Percentiles rank a stretch among this genome's conserved stretches.
phyloP scores from a whole-genome alignment of 2,888 invertebrate species.

The Nephrotoma flavescens region DNA sequence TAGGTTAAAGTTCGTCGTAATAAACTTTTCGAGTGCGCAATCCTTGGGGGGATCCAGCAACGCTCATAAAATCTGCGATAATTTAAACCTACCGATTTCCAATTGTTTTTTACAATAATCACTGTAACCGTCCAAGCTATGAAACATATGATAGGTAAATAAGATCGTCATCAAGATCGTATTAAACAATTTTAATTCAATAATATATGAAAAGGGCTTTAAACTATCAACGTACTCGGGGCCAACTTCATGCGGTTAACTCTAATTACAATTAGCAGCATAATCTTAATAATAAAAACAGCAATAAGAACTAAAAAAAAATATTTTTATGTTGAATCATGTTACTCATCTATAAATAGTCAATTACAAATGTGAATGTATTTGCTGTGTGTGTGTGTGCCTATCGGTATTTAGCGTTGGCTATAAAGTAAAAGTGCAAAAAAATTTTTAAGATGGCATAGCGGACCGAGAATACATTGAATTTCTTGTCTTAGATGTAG shows the following conservation, averaged over 20 bases:
- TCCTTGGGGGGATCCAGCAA: too few relatives aligned
- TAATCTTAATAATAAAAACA: not conserved
- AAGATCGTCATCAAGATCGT: not conserved
- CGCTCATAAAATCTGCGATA: not conserved
- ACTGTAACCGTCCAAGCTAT: too few relatives aligned
- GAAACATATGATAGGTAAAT: too few relatives aligned
- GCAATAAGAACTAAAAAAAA: not conserved
- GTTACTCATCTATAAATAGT: not conserved
- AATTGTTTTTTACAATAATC: constrained; percentile 24
- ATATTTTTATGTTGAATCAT: not conserved
- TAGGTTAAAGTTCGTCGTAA: too few relatives aligned
- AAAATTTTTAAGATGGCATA: not conserved
- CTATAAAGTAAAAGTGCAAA: not conserved
- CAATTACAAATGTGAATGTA: not conserved
- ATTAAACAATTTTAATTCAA: not conserved
- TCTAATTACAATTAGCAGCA: not conserved
- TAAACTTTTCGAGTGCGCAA: too few relatives aligned
- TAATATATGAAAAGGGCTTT: not conserved
- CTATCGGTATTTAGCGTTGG: not conserved
- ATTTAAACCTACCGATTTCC: not conserved
- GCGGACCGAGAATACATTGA: not conserved
- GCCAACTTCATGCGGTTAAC: not conserved
- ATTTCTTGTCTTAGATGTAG: not conserved
- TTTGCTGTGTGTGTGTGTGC: not conserved
- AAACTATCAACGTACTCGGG: not conserved